Base-by-base conservation (phyloP, 2,888 invertebrate species). In the Drosophila setosimentum region DNA sequence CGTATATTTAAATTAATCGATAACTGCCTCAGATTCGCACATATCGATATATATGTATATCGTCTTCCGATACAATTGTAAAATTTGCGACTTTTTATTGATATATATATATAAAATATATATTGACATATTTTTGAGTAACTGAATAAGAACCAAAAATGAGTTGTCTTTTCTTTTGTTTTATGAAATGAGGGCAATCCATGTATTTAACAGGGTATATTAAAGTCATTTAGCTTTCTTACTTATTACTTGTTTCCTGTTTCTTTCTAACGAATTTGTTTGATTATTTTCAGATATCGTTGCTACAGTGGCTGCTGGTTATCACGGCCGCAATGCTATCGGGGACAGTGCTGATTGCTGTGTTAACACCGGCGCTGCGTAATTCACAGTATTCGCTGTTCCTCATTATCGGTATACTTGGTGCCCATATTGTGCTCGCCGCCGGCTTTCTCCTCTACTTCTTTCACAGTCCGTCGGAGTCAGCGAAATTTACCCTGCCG, bases 281-380 rank as follows among this genome's bases (percentile, higher is more conserved):
- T 49, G 24, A 29, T 49, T 49, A 27, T 49, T 49, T 11, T 6
- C 49, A 93, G 93, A 93, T 95, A 18, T 94, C 94, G 29, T 95
- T 96, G 95, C 94, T 99, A 35, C 98, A 98, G 90, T 99, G 99
- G 99, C 91, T 96, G 8, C 94, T 99, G 55, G 97, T 98, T 0
- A 93, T 97, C 42, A 94, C 96, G 81, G 98, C 97, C 0, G 96
- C 98, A 0, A 93, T 96, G 37, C 93, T 98, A 33, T 98, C 98
- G 0, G 98, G 98, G 10, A 95, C 95, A 27, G 98, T 98, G 3
- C 94, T 99, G 18, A 94, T 98, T 29, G 95, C 96, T 71, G 96
- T 98, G 71, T 94, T 99, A 13, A 94, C 97, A 91, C 97, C 98
- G 0, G 96, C 97, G 0, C 84, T 96, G 67, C 94, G 94, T 62